Evolutionary conservation across 2,888 invertebrate genomes (phyloP), one percentile per base, ranked within the genome.

Genomic region (Drosophila subquinaria): DNA sequence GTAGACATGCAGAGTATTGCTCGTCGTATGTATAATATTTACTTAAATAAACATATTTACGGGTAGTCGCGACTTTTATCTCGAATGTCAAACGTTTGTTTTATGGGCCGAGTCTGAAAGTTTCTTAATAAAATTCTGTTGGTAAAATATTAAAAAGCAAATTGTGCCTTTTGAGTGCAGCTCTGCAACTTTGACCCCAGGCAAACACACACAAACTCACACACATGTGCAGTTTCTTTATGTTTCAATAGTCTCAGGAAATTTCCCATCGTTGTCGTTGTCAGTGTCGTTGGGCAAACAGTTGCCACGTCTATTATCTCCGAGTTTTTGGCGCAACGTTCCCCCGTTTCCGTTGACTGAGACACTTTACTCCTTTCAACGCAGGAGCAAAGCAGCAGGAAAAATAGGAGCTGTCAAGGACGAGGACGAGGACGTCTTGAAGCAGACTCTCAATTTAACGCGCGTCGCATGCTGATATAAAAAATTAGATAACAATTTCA

Each of bases 401-500:
- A 8, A 43, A 47, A 45, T 55, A 43, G 50, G n/a, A 52, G 43
- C 68, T 48, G 53, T 52, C 61, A 48, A 48, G 0, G n/a, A 20
- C 4, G 43, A 13, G 71, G 17, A 43, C 5, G 23, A 43, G 8
- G 20, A 13, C 27, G 51, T 59, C 70, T 59, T 38, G 50, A 40
- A 59, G 74, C 66, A 70, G 66, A 68, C 75, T 78, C 66, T 57
- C 78, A 76, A 69, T 75, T 87, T 82, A 70, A 74, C 72, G 73
- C 84, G 84, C 71, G 69, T 70, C 66, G 70, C 73, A 59, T 73
- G 79, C 76, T 86, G 82, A 87, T 85, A 82, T 88, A 84, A 84
- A 81, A 84, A 84, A 86, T 88, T 83, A 89, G 90, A 91, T 90
- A 90, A 90, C 87, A 91, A 90, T 91, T 91, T 91, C 90, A 91